These are phyloP conservation scores for Steatornis caripensis DNA, from an alignment of 2,113 vertebrate species.

Conservation along the genomic window DNA sequence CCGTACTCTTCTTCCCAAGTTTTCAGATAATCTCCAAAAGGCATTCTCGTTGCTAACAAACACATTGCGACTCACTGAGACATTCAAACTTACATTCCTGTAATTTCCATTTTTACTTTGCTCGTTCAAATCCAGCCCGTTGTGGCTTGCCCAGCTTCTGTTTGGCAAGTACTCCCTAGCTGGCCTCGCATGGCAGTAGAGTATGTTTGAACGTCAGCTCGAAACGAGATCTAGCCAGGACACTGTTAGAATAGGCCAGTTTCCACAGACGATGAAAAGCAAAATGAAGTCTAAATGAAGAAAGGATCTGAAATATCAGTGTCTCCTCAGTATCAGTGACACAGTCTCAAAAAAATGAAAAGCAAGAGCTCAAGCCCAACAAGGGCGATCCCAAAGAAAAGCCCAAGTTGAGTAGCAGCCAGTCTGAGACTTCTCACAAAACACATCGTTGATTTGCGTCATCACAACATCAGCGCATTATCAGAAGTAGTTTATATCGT, in stretches of 20 bases:
- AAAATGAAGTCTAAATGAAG: neutral
- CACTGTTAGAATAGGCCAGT: neutral
- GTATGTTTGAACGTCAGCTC: neutral
- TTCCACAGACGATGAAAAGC: neutral
- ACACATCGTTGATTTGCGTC: neutral
- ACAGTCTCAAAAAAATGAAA: neutral
- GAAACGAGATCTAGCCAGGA: neutral
- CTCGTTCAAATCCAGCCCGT: neutral
- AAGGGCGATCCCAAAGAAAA: neutral
- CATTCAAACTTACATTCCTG: neutral
- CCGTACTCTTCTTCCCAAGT: neutral
- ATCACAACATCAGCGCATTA: neutral
- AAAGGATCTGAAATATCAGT: neutral
- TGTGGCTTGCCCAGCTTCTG: neutral
- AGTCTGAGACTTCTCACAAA: neutral
- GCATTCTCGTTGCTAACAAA: constrained; percentile 2
- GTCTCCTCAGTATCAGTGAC: neutral
- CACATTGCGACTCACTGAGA: constrained; percentile 11
- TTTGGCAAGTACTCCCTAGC: neutral
- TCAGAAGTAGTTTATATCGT: neutral
- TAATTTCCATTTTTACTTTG: neutral
- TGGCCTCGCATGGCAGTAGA: neutral
- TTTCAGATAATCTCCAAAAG: neutral
- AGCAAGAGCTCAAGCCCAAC: neutral
- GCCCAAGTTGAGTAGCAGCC: neutral